phyloP scores from a whole-genome alignment of 2,113 vertebrate species.

The Natator depressus region DNA sequence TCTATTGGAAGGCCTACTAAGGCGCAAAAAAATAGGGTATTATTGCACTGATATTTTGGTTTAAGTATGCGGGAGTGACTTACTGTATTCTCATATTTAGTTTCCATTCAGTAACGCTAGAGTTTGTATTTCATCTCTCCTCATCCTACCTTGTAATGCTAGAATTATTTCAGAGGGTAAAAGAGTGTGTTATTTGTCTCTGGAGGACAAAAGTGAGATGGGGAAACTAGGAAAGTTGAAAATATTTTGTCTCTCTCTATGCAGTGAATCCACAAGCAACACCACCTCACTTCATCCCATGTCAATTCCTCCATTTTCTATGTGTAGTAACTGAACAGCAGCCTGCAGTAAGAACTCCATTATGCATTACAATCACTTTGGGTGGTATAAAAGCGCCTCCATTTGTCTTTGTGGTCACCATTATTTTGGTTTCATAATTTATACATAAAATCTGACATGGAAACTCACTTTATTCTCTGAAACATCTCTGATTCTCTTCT shows the following conservation, averaged over 20 bases:
- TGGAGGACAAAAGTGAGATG: background rate
- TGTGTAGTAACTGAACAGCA: background rate
- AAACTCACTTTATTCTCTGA: background rate
- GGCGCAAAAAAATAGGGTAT: background rate
- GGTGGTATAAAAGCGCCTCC: background rate
- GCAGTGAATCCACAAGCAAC: background rate
- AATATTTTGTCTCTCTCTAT: background rate
- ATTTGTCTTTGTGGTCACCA: background rate
- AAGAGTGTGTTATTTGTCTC: fast-evolving
- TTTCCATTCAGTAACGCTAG: fast-evolving
- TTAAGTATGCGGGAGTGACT: background rate
- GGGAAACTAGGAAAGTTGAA: background rate
- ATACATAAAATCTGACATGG: fast-evolving
- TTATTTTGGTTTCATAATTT: background rate
- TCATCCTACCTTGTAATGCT: background rate
- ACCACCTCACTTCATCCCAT: background rate
- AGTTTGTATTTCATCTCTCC: fast-evolving
- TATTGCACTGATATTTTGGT: background rate
- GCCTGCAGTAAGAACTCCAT: background rate
- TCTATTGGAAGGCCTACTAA: background rate
- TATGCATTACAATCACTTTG: fast-evolving
- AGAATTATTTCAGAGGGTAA: background rate
- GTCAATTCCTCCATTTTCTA: background rate
- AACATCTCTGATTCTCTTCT: background rate
- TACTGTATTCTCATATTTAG: fast-evolving